These are phyloP conservation scores for Poecilia wingei DNA, from an alignment of 2,797 vertebrate genomes.

Conservation along the genomic window DNA sequence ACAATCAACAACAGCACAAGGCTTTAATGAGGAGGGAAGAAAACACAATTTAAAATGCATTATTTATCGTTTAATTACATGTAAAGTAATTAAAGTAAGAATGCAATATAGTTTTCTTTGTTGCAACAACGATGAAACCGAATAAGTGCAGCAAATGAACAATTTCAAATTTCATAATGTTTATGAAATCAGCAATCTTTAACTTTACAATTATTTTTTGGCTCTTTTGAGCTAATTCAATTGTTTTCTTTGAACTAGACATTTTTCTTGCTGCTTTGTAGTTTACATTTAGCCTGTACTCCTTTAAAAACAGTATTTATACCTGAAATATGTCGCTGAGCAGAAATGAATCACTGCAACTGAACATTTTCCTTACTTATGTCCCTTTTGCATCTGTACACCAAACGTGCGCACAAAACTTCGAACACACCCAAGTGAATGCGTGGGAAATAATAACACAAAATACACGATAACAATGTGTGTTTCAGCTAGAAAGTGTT, in stretches of 20 bases:
- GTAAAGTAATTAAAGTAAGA: conserved; percentile 42
- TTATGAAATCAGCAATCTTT: neutral
- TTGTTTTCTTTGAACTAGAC: neutral
- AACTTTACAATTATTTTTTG: conserved; percentile 1
- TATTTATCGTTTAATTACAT: conserved; percentile 64
- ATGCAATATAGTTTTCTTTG: conserved; percentile 18
- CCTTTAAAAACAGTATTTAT: neutral
- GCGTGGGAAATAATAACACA: neutral
- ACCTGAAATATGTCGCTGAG: neutral
- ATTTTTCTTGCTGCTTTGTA: neutral
- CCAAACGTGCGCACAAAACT: conserved; percentile 40
- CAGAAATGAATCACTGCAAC: conserved; percentile 20
- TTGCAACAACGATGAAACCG: conserved; percentile 21
- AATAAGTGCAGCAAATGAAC: conserved; percentile 16
- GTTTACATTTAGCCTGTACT: neutral
- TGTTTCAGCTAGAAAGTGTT: neutral
- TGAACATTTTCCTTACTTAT: neutral
- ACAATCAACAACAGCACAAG: conserved; percentile 50
- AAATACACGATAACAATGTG: neutral
- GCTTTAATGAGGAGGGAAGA: conserved; percentile 52
- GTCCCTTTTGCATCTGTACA: neutral
- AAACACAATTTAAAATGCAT: conserved; percentile 64
- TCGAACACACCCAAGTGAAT: neutral
- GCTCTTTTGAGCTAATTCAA: neutral
- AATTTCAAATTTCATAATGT: conserved; percentile 4